phyloP scores from a whole-genome alignment of 2,888 invertebrate genomes.

The Vannuccia rotundouncinata region DNA sequence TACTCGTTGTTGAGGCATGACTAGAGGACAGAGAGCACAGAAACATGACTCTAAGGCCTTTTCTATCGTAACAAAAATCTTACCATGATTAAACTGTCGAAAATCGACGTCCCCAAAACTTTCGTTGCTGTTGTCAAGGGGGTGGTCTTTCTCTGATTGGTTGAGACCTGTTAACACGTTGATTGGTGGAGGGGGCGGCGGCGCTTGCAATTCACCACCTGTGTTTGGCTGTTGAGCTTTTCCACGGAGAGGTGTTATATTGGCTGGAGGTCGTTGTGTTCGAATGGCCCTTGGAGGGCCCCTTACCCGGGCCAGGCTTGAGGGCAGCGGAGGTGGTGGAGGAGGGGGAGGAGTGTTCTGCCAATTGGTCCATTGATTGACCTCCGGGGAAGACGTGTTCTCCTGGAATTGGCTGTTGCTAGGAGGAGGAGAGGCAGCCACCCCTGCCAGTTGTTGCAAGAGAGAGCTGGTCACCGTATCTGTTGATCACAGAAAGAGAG shows the following conservation, averaged over 20 bases:
- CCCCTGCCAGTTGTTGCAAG: no score
- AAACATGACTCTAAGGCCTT: neutral
- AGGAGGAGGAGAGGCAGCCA: neutral
- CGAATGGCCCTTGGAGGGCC: constrained; percentile 33
- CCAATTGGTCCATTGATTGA: neutral
- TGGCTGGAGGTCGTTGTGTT: constrained; percentile 8
- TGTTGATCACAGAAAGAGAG: no score
- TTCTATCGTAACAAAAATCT: neutral
- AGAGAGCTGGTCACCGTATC: no score
- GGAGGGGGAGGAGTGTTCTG: neutral
- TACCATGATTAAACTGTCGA: neutral
- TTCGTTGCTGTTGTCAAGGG: no score
- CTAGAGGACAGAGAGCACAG: no score
- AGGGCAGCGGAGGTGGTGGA: neutral
- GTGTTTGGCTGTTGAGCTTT: neutral
- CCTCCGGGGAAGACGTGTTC: neutral
- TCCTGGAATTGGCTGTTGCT: no score
- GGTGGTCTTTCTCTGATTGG: neutral
- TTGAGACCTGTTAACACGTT: no score
- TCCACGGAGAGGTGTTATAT: neutral
- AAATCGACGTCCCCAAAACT: neutral
- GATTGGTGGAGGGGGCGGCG: neutral
- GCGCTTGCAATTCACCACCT: neutral
- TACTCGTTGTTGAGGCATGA: neutral
- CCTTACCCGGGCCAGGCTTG: neutral